Percentiles rank a stretch among this genome's conserved stretches.
Conservation (phyloP, 2,888 invertebrate genomes). For the Nomada goodeniana region DNA sequence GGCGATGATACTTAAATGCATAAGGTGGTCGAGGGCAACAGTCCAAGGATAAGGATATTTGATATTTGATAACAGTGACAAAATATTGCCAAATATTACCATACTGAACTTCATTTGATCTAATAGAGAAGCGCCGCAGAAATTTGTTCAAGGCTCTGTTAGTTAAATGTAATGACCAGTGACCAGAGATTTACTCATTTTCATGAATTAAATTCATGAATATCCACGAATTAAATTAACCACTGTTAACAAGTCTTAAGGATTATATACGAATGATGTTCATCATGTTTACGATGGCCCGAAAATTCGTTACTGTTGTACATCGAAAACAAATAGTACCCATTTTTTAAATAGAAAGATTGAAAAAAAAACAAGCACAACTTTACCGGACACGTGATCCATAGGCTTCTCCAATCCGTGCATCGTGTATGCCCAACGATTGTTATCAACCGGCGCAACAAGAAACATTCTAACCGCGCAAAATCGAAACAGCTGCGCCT, state of each 20-base stretch:
- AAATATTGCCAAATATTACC: no score
- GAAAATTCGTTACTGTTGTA: not conserved
- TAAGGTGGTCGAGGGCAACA: not conserved
- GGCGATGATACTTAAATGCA: not conserved
- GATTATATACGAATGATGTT: no score
- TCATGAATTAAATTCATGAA: no score
- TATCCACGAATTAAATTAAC: no score
- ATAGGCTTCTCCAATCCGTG: slow-evolving; percentile 77
- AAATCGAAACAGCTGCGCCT: slow-evolving; percentile 18
- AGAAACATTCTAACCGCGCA: slow-evolving; percentile 69
- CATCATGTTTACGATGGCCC: no score
- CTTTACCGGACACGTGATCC: slow-evolving; percentile 76
- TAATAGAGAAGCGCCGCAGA: no score
- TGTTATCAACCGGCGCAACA: slow-evolving; percentile 70
- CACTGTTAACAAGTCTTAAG: no score
- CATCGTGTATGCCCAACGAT: slow-evolving; percentile 78
- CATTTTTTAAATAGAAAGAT: not conserved
- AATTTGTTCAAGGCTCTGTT: no score
- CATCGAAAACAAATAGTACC: not conserved
- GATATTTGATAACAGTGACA: not conserved
- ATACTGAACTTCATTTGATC: not conserved
- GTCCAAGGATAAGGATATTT: not conserved
- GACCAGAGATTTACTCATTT: no score
- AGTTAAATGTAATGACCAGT: no score
- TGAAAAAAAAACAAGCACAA: not conserved